A percentile compares a stretch with the other conserved stretches of the same genome.
Conservation (phyloP, 2,113 vertebrate genomes). For the Jacana jacana region DNA sequence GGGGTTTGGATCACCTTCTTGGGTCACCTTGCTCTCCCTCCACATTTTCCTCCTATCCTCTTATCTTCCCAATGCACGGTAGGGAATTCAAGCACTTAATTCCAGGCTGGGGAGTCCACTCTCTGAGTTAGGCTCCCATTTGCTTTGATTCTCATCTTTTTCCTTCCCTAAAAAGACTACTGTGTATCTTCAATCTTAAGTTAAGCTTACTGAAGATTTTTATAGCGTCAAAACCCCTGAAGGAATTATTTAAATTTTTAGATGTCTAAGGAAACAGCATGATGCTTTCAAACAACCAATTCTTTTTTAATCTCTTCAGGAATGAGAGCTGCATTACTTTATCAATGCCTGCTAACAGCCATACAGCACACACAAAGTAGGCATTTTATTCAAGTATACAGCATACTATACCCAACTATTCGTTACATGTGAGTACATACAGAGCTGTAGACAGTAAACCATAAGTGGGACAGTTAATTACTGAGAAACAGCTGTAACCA, state of each 20-base stretch:
- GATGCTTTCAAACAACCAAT: neutral
- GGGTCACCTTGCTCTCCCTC: neutral
- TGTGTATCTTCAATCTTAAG: neutral
- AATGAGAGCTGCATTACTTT: neutral
- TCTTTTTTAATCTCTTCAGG: neutral
- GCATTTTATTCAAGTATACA: neutral
- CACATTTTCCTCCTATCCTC: neutral
- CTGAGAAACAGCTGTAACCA: neutral
- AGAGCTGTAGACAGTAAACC: neutral
- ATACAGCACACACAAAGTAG: neutral
- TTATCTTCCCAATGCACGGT: neutral
- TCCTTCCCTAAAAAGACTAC: neutral
- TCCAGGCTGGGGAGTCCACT: neutral
- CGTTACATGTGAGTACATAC: neutral
- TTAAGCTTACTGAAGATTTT: neutral
- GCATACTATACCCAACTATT: neutral
- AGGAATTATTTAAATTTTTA: neutral
- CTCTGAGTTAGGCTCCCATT: neutral
- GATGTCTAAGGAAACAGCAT: neutral
- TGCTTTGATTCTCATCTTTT: neutral
- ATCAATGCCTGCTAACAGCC: neutral
- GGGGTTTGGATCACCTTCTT: neutral
- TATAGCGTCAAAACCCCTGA: neutral
- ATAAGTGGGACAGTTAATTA: neutral
- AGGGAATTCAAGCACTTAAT: neutral